phyloP scores from a whole-genome alignment of 1,140 invertebrate species.

The Panagrolaimus sp. region DNA sequence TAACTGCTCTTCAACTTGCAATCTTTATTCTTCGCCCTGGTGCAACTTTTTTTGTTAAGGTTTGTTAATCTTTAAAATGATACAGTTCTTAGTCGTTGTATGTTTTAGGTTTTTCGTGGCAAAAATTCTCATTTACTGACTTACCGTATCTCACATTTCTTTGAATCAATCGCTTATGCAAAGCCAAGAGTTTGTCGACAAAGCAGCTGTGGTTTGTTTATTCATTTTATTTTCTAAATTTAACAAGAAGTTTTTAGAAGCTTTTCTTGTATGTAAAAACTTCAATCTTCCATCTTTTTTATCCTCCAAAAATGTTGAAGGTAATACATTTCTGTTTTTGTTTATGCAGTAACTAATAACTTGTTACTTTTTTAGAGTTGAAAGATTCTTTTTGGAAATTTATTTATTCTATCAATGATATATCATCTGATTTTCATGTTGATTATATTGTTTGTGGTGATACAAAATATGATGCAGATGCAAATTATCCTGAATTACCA shows the following conservation, averaged over 20 bases:
- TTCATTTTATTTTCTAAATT: neutral
- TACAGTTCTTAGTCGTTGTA: too few species aligned
- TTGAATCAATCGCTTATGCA: neutral
- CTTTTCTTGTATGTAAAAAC: neutral
- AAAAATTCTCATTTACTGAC: neutral
- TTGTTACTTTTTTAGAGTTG: neutral
- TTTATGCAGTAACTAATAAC: neutral
- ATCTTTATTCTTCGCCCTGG: neutral
- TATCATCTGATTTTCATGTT: neutral
- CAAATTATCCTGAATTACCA: neutral
- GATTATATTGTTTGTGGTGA: neutral
- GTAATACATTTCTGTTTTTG: too few species aligned
- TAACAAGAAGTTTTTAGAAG: neutral
- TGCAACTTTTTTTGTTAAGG: neutral
- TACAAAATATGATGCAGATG: neutral
- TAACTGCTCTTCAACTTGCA: neutral
- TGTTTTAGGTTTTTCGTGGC: too few species aligned
- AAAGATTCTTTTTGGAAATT: neutral
- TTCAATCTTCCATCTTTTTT: neutral
- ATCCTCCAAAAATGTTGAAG: too few species aligned
- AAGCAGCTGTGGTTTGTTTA: slow-evolving; percentile 2
- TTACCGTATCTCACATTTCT: slow-evolving; percentile 7
- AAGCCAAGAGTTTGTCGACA: slow-evolving; percentile 8
- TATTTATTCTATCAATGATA: slow-evolving; percentile 4
- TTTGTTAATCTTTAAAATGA: neutral